Base-by-base conservation (phyloP, 2,888 invertebrate genomes). In the Synergus umbraculus region DNA sequence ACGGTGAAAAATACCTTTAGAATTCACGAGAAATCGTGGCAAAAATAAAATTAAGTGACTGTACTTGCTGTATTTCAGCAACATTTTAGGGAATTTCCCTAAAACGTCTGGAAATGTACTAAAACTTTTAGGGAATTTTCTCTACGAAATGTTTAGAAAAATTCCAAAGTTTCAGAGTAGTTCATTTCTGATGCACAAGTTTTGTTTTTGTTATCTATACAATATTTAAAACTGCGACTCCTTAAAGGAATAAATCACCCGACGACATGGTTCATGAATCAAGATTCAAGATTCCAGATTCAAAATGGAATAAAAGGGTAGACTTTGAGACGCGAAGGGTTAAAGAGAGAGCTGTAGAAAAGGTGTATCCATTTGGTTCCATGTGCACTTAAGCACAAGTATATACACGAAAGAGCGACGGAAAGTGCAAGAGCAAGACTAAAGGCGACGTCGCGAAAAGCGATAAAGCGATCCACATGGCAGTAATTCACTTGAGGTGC, bases 381-480 rank as follows among this genome's bases (percentile, higher is more conserved):
- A 10, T 73, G 73, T 54, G 73, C 54, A 73, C 73, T 54, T 73
- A 73, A 73, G 15, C 37, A 73, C 73, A n/a, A 66, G 66, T 66
- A 66, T 43, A 66, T 66, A 43, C 41, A 73, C 29, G 54, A 54
- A 73, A 54, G 73, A 54, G 49, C 29, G 54, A 73, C 49, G 54
- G 37, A 73, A 41, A 54, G 73, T 49, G 73, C 49, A 73, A 54
- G 37, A 73, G 54, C 49, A 73, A 73, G 41, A 12, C 73, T 41
- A 41, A 73, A 73, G 73, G 37, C 73, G 73, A 73, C 37, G 78
- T 87, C 85, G 87, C 87, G 86, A 86, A 86, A 84, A 84, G 87
- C 84, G 87, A 87, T 86, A 86, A 87, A 89, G 85, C 86, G 85
- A 87, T 88, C 86, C 85, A 67, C 84, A 67, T 81, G 80, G 83